Base-by-base conservation (phyloP, 1,140 invertebrate species). In the Cardiocondyla obscurior region DNA sequence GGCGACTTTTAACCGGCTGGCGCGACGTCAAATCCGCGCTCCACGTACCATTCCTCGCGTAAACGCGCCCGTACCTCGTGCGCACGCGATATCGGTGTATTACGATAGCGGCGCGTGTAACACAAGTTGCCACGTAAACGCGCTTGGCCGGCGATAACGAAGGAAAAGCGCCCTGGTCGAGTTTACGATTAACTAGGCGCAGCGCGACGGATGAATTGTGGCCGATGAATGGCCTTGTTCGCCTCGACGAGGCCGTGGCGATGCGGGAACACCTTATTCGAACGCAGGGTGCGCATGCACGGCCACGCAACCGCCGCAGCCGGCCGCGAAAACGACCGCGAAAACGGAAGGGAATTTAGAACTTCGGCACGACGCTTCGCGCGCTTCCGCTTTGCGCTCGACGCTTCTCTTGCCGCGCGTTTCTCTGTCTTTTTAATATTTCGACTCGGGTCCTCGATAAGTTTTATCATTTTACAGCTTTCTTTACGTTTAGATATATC, bases 211-310 rank as follows among this genome's bases (percentile, higher is more conserved):
- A 83, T 86, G 81, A 86, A 87, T 83, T 83, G 86, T 87, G 67
- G 82, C 85, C 85, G 79, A 84, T 87, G 86, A 87, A 81, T 84
- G 86, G 81, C 86, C 86, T 88, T 88, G 85, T 85, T 87, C 74
- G 44, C 85, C 85, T 76, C 73, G 82, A 86, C 84, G 85, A 85
- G 81, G 84, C 81, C 73, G 73, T 53, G 69, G 33, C 58, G 83
- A 84, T 69, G 60, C 70, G 58, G 85, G 62, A 58, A 74, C 57
- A 22, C 28, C 84, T 72, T 72, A 58, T 86, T 70, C 55, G 55
- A 76, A 65, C 62, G n/a, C 46, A 60, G 74, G 44, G 70, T 58
- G 55, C 62, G 49, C 25, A 73, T 60, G 44, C 60, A 79, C 73
- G 73, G 14, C 58, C 30, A 16, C 5, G 7, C 28, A 30, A 16